Base-by-base conservation (phyloP, 2,113 vertebrate species). In the Lates calcarifer region DNA sequence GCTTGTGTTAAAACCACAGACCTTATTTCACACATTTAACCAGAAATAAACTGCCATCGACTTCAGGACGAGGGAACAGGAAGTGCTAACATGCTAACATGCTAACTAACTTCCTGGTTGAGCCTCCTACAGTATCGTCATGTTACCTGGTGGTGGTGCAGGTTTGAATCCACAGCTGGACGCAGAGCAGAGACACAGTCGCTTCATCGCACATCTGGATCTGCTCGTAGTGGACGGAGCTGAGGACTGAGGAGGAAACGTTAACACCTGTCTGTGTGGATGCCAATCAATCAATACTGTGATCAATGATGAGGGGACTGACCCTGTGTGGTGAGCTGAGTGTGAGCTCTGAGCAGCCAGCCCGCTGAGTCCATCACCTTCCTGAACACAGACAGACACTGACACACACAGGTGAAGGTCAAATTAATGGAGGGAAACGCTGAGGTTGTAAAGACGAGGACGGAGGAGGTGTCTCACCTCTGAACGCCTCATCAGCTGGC, bases 201-300 rank as follows among this genome's bases (percentile, higher is more conserved):
- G 94, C 92, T 43, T 96, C 94, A 63, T 99, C 98, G 65, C 93
- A 95, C 91, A 97, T 94, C 84, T 98, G 92, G 83, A 98, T 87
- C 64, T 93, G 94, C 79, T 97, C 95, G 61, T 98, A 98, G 84
- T 96, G 94, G 81, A 94, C 91, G 20, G 96, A 98, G 83, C 94
- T 94, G 74, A 99, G 93, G 17, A 97, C 98, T 99, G 91, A n/a
- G n/a, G n/a, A n/a, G n/a, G n/a, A n/a, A n/a, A n/a, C n/a, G n/a
- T n/a, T n/a, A n/a, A n/a, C n/a, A n/a, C n/a, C n/a, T n/a, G n/a
- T n/a, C n/a, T n/a, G n/a, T n/a, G n/a, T n/a, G n/a, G n/a, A n/a
- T n/a, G n/a, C n/a, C n/a, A n/a, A 41, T 31, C 14, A 24, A 63
- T 64, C 61, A 57, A 62, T 55, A 51, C 41, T 18, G 22, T 6